Percentiles rank a stretch among this genome's conserved stretches.
phyloP scores from a whole-genome alignment of 2,113 vertebrate genomes.

The Tauraco erythrolophus region DNA sequence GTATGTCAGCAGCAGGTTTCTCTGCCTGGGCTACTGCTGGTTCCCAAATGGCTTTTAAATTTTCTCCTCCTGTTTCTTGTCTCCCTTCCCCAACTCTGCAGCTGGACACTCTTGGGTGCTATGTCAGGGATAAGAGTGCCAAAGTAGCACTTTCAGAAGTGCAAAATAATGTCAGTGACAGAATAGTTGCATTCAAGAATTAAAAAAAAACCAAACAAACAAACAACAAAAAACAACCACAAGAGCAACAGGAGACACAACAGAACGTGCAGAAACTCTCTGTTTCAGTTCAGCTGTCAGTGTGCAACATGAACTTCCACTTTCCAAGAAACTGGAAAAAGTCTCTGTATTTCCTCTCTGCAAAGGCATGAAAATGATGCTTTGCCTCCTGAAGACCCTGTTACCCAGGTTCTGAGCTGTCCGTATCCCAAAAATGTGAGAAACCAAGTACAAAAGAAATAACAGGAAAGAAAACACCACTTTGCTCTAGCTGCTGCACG shows the following conservation, averaged over 20 bases:
- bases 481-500: neutral
- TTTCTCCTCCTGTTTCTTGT: neutral
- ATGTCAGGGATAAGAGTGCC: neutral
- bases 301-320: neutral
- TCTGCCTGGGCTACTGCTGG: neutral
- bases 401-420: neutral
- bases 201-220: too few species aligned
- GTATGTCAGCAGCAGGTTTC: neutral
- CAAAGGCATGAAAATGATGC: neutral
- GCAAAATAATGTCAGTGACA: neutral
- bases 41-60: neutral
- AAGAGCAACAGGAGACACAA: neutral
- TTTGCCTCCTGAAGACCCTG: neutral
- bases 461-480: neutral
- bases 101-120: neutral
- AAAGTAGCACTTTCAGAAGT: neutral
- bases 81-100: neutral
- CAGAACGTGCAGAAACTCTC: neutral
- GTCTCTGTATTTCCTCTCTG: neutral
- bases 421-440: neutral
- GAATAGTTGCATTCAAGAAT: rapidly evolving
- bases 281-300: neutral
- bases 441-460: neutral
- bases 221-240: neutral
- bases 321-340: neutral